A percentile compares a stretch with the other conserved stretches of the same genome.
Evolutionary conservation across 2,113 vertebrate genomes (phyloP).

Genomic region (Syrmaticus mikado): DNA sequence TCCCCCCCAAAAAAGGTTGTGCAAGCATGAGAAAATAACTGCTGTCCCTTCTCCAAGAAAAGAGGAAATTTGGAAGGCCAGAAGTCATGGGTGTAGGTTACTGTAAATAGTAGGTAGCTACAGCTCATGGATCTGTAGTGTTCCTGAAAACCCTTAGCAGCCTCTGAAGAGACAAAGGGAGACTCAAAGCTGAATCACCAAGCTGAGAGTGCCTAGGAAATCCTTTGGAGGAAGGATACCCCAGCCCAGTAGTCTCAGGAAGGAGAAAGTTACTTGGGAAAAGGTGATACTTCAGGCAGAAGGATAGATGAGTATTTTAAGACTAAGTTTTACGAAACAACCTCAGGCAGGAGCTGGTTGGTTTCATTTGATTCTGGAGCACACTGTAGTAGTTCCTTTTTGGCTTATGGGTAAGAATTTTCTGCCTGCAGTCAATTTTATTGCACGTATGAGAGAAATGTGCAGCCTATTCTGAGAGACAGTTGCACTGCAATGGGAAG

Average conservation of each 20-base stretch:
- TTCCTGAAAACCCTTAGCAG: not conserved
- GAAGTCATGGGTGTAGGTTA: not conserved
- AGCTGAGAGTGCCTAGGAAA: not conserved
- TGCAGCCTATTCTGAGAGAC: accelerated
- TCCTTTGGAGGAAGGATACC: not conserved
- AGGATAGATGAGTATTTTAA: not conserved
- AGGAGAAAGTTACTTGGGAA: not conserved
- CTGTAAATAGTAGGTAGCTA: not conserved
- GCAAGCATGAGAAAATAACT: not conserved
- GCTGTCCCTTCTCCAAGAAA: not conserved
- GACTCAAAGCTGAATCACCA: not conserved
- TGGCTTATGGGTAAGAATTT: not conserved
- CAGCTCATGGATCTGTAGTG: not conserved
- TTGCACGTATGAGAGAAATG: not conserved
- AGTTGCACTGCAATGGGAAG: not conserved
- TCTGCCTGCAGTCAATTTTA: not conserved
- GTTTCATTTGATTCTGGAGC: not conserved
- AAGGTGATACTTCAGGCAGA: not conserved
- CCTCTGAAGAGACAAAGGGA: not conserved
- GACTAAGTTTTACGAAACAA: not conserved
- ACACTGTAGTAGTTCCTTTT: not conserved
- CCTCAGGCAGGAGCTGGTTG: not conserved
- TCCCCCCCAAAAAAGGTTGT: not conserved
- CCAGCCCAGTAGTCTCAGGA: not conserved
- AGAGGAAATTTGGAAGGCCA: not conserved